Evolutionary conservation across 2,113 vertebrate species (phyloP).

Genomic region (Ailuropoda melanoleuca): DNA sequence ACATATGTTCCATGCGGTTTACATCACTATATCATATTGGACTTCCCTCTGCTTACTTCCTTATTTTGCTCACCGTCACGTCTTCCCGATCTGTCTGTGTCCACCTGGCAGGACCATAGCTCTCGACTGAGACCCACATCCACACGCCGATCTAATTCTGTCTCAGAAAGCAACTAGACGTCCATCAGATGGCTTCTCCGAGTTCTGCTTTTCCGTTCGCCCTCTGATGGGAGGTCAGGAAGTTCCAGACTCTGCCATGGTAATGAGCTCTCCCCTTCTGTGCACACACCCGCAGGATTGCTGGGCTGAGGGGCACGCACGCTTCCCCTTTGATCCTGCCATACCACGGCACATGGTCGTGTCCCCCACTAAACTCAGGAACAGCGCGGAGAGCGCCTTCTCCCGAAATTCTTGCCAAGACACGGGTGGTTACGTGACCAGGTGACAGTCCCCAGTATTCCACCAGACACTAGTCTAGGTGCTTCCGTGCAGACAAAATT

Average conservation of each 20-base stretch:
- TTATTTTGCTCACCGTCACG: rapidly evolving
- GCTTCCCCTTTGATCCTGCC: background rate
- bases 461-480: background rate
- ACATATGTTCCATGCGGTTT: background rate
- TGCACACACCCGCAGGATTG: rapidly evolving
- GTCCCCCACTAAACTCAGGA: no score
- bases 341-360: rapidly evolving
- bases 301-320: background rate
- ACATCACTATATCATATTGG: no score
- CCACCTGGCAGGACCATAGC: background rate
- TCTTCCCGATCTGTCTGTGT: background rate
- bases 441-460: no score
- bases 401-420: background rate
- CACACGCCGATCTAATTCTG: background rate
- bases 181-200: background rate
- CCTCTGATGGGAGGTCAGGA: background rate
- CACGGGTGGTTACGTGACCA: background rate
- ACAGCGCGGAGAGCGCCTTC: rapidly evolving
- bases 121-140: background rate
- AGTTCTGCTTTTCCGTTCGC: no score
- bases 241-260: background rate
- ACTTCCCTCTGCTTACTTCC: background rate
- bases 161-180: background rate
- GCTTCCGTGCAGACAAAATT: no score
- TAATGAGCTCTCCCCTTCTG: background rate